Evolutionary conservation across 2,797 vertebrate species (phyloP), one percentile per base, ranked within the genome.

Genomic region (Aselliscus stoliczkanus): DNA sequence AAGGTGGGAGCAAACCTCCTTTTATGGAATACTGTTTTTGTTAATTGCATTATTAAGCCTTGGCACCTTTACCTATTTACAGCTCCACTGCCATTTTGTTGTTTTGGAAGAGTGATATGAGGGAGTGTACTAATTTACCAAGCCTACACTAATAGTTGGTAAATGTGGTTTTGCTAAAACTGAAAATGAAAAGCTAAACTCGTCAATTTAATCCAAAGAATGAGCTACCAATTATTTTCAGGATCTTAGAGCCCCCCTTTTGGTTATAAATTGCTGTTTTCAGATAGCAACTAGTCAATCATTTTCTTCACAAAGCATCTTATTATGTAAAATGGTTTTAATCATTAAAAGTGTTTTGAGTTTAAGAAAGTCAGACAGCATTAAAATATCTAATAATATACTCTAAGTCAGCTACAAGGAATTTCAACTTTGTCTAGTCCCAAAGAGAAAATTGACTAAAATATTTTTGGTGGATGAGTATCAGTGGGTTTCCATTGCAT

Each of bases 171-270:
- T 94, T 86, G 65, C 29, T 92, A 25, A 96, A 96, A 87, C 39
- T 70, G 93, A 96, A 96, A 97, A 96, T 58, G 93, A 94, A 96
- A 97, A 85, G 7, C 93, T 96, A 97, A 95, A 72, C 93, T 97
- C 69, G 96, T 93, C 73, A 96, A 97, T 97, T 96, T 94, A 95
- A 90, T 97, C 56, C 93, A 97, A 94, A 97, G 96, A 97, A 98
- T 2, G 27, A 98, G 93, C 62, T 96, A 93, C 60, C 12, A 10
- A 96, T 97, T 97, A 93, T 94, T 97, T 96, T 83, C 50, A 88
- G 81, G 84, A 93, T 97, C 86, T 97, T 92, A 85, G 13, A n/a
- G 34, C 56, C 47, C 47, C 14, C 86, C 72, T 89, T 82, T 95
- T 92, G 84, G 56, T 77, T 97, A 90, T 76, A 97, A 97, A 96